phyloP scores from a whole-genome alignment of 2,888 invertebrate species.

The Nowickia ferox region DNA sequence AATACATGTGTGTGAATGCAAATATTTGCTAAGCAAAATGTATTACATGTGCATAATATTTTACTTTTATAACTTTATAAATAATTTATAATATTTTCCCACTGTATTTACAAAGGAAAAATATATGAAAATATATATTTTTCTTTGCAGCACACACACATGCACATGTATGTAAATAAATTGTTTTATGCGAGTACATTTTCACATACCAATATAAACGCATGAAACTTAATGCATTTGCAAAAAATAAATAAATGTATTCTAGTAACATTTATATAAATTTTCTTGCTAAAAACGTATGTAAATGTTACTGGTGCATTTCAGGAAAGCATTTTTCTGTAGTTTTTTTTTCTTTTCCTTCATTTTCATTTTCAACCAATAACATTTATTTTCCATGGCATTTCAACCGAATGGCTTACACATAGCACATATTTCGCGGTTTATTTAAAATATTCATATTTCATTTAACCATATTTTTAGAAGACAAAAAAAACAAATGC shows the following conservation, averaged over 20 bases:
- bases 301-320: conserved; percentile 20
- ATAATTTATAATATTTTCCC: conserved; percentile 60
- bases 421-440: conserved; percentile 59
- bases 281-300: conserved; percentile 18
- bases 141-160: background rate
- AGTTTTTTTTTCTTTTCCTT: background rate
- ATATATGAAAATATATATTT: conserved; percentile 22
- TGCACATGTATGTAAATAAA: background rate
- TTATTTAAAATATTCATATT: conserved; percentile 65
- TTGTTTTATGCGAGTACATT: too few relatives aligned
- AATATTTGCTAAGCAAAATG: conserved; percentile 49
- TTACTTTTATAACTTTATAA: conserved; percentile 62
- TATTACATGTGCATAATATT: conserved; percentile 63
- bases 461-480: conserved; percentile 46
- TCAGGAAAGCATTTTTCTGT: background rate
- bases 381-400: conserved; percentile 62
- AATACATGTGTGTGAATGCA: background rate
- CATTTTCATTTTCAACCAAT: conserved; percentile 21
- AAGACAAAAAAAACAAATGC: background rate
- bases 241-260: conserved; percentile 27
- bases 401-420: conserved; percentile 65
- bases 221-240: conserved; percentile 30
- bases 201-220: too few relatives aligned
- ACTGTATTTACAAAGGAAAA: background rate
- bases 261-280: conserved; percentile 31